These are phyloP conservation scores for Philereme transversata DNA, from an alignment of 2,888 invertebrate species.

Conservation along the genomic window DNA sequence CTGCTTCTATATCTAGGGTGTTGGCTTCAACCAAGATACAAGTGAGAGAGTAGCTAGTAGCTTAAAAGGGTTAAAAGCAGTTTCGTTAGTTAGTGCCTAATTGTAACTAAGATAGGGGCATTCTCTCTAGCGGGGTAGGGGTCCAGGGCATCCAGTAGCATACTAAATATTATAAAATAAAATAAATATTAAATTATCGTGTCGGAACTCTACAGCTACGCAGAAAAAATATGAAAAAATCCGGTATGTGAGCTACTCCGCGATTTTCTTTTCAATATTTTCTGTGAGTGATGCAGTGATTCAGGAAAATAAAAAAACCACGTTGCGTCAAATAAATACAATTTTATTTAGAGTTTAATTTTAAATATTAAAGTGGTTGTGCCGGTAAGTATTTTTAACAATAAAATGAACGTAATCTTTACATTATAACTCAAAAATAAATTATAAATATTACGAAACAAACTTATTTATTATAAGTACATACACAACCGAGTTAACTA, in stretches of 20 bases:
- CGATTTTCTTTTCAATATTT: slow-evolving; percentile 41
- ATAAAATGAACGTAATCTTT: slow-evolving; percentile 68
- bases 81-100: slow-evolving; percentile 72
- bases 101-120: slow-evolving; percentile 71
- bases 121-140: slow-evolving; percentile 76
- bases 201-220: slow-evolving; percentile 73
- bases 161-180: slow-evolving; percentile 66
- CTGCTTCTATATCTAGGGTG: slow-evolving; percentile 53
- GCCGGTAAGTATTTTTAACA: slow-evolving; percentile 81
- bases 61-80: slow-evolving; percentile 58
- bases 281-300: slow-evolving; percentile 37
- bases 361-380: slow-evolving; percentile 66
- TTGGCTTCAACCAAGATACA: slow-evolving; percentile 26
- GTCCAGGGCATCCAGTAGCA: slow-evolving; percentile 81
- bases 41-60: slow-evolving; percentile 42
- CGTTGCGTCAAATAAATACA: slow-evolving; percentile 73
- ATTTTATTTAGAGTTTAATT: slow-evolving; percentile 78
- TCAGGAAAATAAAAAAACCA: slow-evolving; percentile 71
- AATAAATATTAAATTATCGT: slow-evolving; percentile 61
- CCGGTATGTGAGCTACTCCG: slow-evolving; percentile 82
- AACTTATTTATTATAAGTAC: slow-evolving; percentile 83
- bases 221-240: slow-evolving; percentile 53
- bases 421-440: slow-evolving; percentile 70
- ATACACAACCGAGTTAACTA: slow-evolving; percentile 81
- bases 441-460: slow-evolving; percentile 55